Base-by-base conservation (phyloP, 2,888 invertebrate species). In the Drosophila trichaetosa region DNA sequence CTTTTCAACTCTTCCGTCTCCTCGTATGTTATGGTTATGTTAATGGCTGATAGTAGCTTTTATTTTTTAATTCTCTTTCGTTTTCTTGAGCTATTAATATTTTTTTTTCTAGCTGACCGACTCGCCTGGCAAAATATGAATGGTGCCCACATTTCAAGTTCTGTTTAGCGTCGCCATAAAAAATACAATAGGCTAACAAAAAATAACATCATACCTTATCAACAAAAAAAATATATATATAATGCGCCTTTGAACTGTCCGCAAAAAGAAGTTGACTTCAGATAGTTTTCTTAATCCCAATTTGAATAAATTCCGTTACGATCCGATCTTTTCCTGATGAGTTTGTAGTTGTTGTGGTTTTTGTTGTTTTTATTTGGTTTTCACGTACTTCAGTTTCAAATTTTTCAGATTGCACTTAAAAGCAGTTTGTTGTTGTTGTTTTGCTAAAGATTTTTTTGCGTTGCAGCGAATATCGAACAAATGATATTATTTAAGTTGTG, bases 401-500 rank as follows among this genome's bases (percentile, higher is more conserved):
- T 63, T 75, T 69, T 79, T 46, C 49, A 56, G 52, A 34, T 56
- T 51, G 62, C 70, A 79, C 79, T 76, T 51, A 74, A 48, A 53
- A 58, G 70, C 58, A 66, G 57, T 59, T 77, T 67, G 61, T 76
- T 62, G 65, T 72, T 62, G 31, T 33, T 52, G 57, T 69, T 51
- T 38, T 18, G n/a, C 27, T 57, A 36, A 51, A 18, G 34, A 21
- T 65, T 31, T 46, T 54, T 63, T 71, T 66, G 62, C 62, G 62
- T 66, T 54, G 49, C 69, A 52, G 57, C 59, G 46, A 48, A 65
- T 42, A 57, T 69, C 27, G 71, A 27, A 53, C 34, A 31, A 34
- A 53, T 62, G 71, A 81, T 77, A 75, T 84, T 73, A 87, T 87
- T 87, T 85, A 80, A 71, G 73, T 67, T 77, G 73, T 75, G 72